Conservation (phyloP, 2,113 vertebrate species). For the Channa maculata region DNA sequence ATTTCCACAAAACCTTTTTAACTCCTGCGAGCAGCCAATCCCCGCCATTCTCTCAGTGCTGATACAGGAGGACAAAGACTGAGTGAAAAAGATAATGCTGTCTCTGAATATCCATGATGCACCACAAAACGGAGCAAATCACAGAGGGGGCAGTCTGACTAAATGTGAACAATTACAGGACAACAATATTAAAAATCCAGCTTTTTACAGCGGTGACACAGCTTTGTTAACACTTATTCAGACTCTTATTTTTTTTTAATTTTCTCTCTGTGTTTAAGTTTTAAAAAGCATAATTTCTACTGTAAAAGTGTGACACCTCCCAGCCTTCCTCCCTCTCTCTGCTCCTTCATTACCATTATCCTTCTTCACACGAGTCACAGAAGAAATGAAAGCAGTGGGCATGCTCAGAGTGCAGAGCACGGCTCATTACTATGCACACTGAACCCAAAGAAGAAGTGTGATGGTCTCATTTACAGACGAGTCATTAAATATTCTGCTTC, state of each 20-base stretch:
- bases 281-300: too few species aligned
- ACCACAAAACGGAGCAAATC: too few species aligned
- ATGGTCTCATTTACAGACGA: slow-evolving; percentile 69
- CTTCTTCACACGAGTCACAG: slow-evolving; percentile 21
- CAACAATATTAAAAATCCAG: too few species aligned
- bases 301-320: too few species aligned
- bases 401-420: too few species aligned
- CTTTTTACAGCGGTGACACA: too few species aligned
- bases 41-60: slow-evolving; percentile 73
- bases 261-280: too few species aligned
- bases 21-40: slow-evolving; percentile 91
- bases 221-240: too few species aligned
- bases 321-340: slow-evolving; percentile 42
- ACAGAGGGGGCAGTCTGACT: too few species aligned
- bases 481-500: slow-evolving; percentile 78
- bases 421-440: slow-evolving; percentile 74
- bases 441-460: slow-evolving; percentile 63
- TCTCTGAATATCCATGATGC: not conserved
- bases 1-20: slow-evolving; percentile 91
- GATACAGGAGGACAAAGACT: slow-evolving; percentile 87
- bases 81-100: not conserved
- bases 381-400: slow-evolving; percentile 23
- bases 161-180: too few species aligned
- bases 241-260: too few species aligned
- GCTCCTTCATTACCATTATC: not conserved